Percentiles rank a stretch among this genome's conserved stretches.
These are phyloP conservation scores for Siderastrea siderea DNA, from an alignment of 92 coral and sea anemone genomes.

Conservation along the genomic window DNA sequence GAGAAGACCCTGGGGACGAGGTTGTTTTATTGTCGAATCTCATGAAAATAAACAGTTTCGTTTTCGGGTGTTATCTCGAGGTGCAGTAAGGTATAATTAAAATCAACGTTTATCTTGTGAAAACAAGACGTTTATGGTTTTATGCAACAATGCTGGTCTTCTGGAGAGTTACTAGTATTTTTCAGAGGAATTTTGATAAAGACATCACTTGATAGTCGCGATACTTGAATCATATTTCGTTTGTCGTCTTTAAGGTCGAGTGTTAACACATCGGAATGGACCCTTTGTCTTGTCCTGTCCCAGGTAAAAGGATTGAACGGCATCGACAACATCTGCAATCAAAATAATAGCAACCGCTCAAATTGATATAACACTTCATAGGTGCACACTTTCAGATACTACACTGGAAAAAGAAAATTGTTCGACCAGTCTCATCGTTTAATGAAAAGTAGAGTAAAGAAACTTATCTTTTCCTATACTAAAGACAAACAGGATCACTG, in stretches of 20 bases:
- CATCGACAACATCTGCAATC: conserved; percentile 48
- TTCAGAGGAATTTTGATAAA: conserved; percentile 43
- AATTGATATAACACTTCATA: too few species aligned
- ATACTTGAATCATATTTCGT: conserved; percentile 17
- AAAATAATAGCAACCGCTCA: background rate
- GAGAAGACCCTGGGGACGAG: too few species aligned
- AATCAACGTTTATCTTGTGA: conserved; percentile 35
- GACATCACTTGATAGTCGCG: conserved; percentile 31
- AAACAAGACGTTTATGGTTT: conserved; percentile 18
- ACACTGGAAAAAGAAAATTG: too few species aligned
- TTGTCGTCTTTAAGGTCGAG: conserved; percentile 51
- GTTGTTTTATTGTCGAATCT: conserved; percentile 36
- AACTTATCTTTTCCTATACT: too few species aligned
- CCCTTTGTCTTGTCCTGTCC: conserved; percentile 51
- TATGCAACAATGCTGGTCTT: background rate
- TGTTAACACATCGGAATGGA: conserved; percentile 38
- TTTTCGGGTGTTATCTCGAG: conserved; percentile 45
- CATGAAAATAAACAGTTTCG: background rate
- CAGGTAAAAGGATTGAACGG: conserved; percentile 58
- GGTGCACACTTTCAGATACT: too few species aligned
- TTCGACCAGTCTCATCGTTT: too few species aligned
- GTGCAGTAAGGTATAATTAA: conserved; percentile 23
- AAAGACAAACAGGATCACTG: too few species aligned
- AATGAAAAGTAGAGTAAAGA: too few species aligned
- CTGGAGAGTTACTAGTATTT: background rate